Percentiles rank a stretch among this genome's conserved stretches.
These are phyloP conservation scores for Sarcophaga variegata DNA, from an alignment of 2,888 invertebrate genomes.

Conservation along the genomic window DNA sequence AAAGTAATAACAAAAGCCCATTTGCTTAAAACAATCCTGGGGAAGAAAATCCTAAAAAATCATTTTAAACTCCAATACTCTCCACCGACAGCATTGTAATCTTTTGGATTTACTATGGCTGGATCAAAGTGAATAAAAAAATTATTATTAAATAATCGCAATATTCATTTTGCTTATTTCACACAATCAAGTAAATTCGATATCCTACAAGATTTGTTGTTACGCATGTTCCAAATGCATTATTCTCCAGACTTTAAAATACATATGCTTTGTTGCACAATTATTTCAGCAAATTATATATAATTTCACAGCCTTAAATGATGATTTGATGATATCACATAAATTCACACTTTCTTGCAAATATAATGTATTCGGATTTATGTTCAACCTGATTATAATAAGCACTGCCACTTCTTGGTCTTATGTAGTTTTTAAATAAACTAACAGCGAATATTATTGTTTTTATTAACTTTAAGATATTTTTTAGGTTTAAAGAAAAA, in stretches of 20 bases:
- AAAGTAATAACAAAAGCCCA: too few species aligned
- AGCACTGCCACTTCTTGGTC: conserved; percentile 51
- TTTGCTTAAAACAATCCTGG: too few species aligned
- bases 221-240: too few species aligned
- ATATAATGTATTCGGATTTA: conserved; percentile 24
- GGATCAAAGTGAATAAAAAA: not conserved
- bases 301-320: not conserved
- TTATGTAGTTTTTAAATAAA: conserved; percentile 18
- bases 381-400: conserved; percentile 42
- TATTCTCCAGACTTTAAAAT: too few species aligned
- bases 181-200: too few species aligned
- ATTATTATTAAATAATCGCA: not conserved
- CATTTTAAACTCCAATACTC: not conserved
- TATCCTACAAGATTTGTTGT: too few species aligned
- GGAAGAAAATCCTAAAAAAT: too few species aligned
- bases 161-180: too few species aligned
- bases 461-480: conserved; percentile 11
- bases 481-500: conserved; percentile 70
- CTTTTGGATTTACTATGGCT: not conserved
- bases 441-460: conserved; percentile 30
- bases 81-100: not conserved
- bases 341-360: conserved; percentile 78
- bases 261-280: too few species aligned
- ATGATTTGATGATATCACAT: conserved; percentile 66
- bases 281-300: too few species aligned